Conservation (phyloP, 2,888 invertebrate species). For the Agapostemon virescens region DNA sequence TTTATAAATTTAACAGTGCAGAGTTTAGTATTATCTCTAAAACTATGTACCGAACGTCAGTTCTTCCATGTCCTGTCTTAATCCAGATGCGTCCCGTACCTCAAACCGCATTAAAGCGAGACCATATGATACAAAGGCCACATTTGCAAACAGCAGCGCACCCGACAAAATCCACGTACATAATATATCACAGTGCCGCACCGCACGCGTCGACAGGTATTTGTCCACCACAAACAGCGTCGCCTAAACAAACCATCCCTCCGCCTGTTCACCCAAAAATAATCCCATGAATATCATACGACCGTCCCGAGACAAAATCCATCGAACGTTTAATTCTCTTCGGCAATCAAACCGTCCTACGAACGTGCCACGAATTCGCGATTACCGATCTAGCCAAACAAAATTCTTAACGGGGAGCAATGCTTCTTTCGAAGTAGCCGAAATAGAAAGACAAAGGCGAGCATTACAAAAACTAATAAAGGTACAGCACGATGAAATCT, state of each 20-base stretch:
- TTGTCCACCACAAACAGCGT: background rate
- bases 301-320: background rate
- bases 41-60: background rate
- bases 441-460: background rate
- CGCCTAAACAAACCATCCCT: background rate
- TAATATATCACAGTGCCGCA: background rate
- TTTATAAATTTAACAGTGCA: background rate
- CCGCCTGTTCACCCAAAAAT: background rate
- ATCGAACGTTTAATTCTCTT: background rate
- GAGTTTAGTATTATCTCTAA: background rate
- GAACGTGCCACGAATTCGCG: background rate
- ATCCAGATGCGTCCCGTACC: background rate
- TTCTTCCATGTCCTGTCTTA: background rate
- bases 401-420: too few species aligned
- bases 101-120: background rate
- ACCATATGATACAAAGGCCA: conserved; percentile 1
- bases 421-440: too few species aligned
- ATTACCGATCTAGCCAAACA: too few species aligned
- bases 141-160: background rate
- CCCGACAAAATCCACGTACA: conserved; percentile 3
- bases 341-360: background rate
- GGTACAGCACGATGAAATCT: background rate
- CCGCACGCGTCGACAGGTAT: background rate
- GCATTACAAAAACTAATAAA: background rate
- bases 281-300: background rate